Conservation (phyloP, 2,888 invertebrate genomes). For the Nymphalis c-album region DNA sequence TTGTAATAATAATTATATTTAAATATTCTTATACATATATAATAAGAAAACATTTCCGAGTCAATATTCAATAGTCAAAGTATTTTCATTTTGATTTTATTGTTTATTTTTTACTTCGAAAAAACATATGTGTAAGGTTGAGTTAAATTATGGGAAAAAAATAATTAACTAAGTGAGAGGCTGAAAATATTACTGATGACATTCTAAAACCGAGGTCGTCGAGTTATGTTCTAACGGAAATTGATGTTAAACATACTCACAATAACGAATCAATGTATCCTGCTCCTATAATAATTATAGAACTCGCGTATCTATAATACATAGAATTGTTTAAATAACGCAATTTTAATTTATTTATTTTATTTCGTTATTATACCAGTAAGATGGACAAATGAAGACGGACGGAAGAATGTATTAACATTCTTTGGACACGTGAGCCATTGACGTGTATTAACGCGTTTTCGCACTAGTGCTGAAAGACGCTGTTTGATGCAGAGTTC, state of each 20-base stretch:
- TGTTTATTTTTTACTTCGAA: not conserved
- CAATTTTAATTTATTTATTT: not conserved
- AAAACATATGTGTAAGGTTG: not conserved
- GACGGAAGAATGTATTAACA: no score
- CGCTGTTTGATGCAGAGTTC: no score
- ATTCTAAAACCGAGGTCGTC: conserved; percentile 42
- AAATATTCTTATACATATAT: no score
- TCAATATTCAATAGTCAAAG: no score
- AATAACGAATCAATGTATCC: conserved; percentile 30
- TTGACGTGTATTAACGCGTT: no score
- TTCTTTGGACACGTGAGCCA: no score
- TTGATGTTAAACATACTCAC: conserved; percentile 32
- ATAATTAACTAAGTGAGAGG: conserved; percentile 41
- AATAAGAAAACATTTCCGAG: no score
- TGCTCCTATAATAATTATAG: conserved; percentile 11
- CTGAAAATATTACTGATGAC: conserved; percentile 43
- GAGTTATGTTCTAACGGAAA: conserved; percentile 41
- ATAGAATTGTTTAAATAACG: not conserved
- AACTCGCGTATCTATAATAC: not conserved
- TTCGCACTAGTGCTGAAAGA: no score
- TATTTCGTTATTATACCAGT: no score
- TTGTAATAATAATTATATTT: no score
- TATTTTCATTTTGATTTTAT: no score
- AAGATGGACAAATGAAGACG: no score
- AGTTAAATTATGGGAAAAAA: conserved; percentile 32